Percentiles rank a stretch among this genome's conserved stretches.
These are phyloP conservation scores for Tenualosa thibaudeaui DNA, from an alignment of 2,797 vertebrate genomes.

Conservation along the genomic window DNA sequence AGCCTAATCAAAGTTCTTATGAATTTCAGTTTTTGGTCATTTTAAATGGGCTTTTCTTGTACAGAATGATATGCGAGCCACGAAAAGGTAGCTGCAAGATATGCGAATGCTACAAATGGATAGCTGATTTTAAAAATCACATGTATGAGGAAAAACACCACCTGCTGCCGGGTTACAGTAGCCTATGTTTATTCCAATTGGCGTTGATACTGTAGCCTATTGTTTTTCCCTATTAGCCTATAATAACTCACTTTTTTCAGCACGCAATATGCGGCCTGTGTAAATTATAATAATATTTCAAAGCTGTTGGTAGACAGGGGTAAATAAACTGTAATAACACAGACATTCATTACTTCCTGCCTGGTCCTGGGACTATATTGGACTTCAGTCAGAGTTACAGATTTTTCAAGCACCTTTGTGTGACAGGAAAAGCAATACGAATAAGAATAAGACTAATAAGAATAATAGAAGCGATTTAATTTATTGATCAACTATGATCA, in stretches of 20 bases:
- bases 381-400: not conserved
- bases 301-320: not conserved
- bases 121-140: too few relatives aligned
- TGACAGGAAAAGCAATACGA: not conserved
- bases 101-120: too few relatives aligned
- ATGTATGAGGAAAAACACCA: not conserved
- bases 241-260: not conserved
- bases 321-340: not conserved
- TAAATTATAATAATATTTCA: not conserved
- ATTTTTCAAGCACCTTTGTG: not conserved
- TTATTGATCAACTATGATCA: not conserved
- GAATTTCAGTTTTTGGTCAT: not conserved
- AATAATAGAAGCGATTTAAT: not conserved
- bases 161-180: not conserved
- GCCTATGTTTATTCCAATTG: not conserved
- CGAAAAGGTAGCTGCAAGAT: too few relatives aligned
- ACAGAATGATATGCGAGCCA: too few relatives aligned
- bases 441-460: not conserved
- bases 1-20: not conserved
- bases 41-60: not conserved
- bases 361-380: not conserved
- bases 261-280: not conserved
- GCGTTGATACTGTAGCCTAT: not conserved
- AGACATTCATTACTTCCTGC: not conserved
- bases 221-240: not conserved